Percentiles rank a stretch among this genome's conserved stretches.
Evolutionary conservation across 1,140 invertebrate species (phyloP).

Genomic region (Gonioctena quinquepunctata): DNA sequence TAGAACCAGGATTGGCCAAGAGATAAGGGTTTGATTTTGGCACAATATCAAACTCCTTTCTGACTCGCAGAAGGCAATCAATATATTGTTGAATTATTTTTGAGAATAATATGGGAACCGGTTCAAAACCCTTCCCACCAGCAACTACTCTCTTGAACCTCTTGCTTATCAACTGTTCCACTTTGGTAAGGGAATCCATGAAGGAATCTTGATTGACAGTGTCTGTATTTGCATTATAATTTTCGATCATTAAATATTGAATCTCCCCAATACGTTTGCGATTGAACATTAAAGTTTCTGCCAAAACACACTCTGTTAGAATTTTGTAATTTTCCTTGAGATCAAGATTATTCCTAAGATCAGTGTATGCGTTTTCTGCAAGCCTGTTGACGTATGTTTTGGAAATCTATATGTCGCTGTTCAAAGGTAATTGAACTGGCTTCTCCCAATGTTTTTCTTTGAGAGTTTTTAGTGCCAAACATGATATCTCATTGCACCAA

Average conservation of each 20-base stretch:
- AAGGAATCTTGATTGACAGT: slow-evolving; percentile 23
- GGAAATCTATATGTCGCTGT: too few relatives aligned
- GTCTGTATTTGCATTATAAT: background rate
- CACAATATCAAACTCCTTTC: slow-evolving; percentile 10
- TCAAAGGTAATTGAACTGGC: slow-evolving; percentile 5
- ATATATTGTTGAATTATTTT: background rate
- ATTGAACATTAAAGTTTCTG: slow-evolving; percentile 21
- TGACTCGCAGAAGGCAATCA: background rate
- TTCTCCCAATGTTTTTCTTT: slow-evolving; percentile 26
- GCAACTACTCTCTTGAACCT: slow-evolving; percentile 26
- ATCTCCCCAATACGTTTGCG: slow-evolving; percentile 30
- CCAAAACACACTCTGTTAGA: slow-evolving; percentile 27
- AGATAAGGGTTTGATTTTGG: slow-evolving; percentile 32
- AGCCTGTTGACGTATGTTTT: too few relatives aligned
- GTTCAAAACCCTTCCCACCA: slow-evolving; percentile 20
- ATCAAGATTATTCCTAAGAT: background rate
- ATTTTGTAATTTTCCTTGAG: slow-evolving; percentile 18
- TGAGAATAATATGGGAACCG: slow-evolving; percentile 25
- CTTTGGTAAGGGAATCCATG: slow-evolving; percentile 15
- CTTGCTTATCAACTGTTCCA: background rate
- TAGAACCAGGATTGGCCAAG: slow-evolving; percentile 27
- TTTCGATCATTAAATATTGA: slow-evolving; percentile 26
- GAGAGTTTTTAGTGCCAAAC: slow-evolving; percentile 19
- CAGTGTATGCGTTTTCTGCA: slow-evolving; percentile 9
- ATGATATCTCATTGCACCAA: slow-evolving; percentile 28